Evolutionary conservation across 2,888 invertebrate genomes (phyloP), one percentile per base, ranked within the genome.

Genomic region (Chironomus riparius): DNA sequence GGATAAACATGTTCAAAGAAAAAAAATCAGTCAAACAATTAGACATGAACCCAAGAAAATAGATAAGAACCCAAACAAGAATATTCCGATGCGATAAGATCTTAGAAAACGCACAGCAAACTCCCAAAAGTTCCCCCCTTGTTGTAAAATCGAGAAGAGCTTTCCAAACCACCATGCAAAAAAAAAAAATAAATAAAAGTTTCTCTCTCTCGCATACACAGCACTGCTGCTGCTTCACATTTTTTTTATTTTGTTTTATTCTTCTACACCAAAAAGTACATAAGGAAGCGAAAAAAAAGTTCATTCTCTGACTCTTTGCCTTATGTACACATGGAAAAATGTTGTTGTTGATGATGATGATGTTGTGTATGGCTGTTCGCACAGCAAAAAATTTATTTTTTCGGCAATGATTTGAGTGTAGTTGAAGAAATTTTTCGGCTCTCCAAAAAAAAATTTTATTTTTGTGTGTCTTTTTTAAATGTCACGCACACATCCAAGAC

Each of bases 271-370:
- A 56, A 56, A 18, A 12, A 65, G 61, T 72, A 72, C 47, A 72
- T 72, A 72, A 72, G 72, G 72, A 61, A 72, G 62, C 50, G 18
- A 56, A 61, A 72, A 70, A 69, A 72, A 72, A 72, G 72, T 72
- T 72, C 72, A 72, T 72, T 72, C 61, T 72, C 61, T 12, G 68
- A 22, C 18, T 62, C 18, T 48, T 48, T 28, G 28, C 28, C 28
- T 56, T 15, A 15, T 56, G n/a, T 56, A 56, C 56, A 56, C 7
- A 56, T 18, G 56, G n/a, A n/a, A 56, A 18, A 56, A n/a, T 18
- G 56, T 18, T 56, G 56, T 15, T 56, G 56, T 18, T 56, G 56
- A 56, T 56, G 56, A 56, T 56, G 56, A 56, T 15, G 56, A 56
- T 18, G 56, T 18, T 56, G 38, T 38, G 56, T 50, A 50, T 56